These are phyloP conservation scores for Agrotis segetum DNA, from an alignment of 2,888 invertebrate genomes.

Conservation along the genomic window DNA sequence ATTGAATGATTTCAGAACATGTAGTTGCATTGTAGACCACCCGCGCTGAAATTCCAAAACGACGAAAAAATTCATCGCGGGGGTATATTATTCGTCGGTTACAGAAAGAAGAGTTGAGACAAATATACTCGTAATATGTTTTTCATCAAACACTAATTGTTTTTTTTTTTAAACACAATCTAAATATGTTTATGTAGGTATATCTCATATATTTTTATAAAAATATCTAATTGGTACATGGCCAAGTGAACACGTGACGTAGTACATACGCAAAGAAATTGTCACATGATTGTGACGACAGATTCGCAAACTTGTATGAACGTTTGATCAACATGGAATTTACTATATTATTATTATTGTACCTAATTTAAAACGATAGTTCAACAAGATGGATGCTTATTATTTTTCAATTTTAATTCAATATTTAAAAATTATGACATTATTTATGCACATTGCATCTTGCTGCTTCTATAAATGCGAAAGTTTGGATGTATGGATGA, in stretches of 20 bases:
- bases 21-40: background rate
- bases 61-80: too few species aligned
- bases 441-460: too few species aligned
- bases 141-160: background rate
- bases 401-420: too few species aligned
- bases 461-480: too few species aligned
- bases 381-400: background rate
- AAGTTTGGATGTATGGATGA: too few species aligned
- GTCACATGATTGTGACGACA: conserved; percentile 52
- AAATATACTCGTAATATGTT: background rate
- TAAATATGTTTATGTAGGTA: conserved; percentile 23
- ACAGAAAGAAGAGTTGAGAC: background rate
- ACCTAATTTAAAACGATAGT: conserved; percentile 23
- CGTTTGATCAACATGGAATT: conserved; percentile 7
- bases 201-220: conserved; percentile 22
- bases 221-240: conserved; percentile 51
- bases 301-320: conserved; percentile 14
- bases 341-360: background rate
- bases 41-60: background rate
- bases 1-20: too few species aligned
- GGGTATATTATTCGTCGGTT: background rate
- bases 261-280: conserved; percentile 31
- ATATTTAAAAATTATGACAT: too few species aligned
- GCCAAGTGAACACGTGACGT: conserved; percentile 36
- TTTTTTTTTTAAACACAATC: conserved; percentile 1